These are phyloP conservation scores for Nothura maculosa DNA, from an alignment of 2,797 vertebrate species.

Conservation along the genomic window DNA sequence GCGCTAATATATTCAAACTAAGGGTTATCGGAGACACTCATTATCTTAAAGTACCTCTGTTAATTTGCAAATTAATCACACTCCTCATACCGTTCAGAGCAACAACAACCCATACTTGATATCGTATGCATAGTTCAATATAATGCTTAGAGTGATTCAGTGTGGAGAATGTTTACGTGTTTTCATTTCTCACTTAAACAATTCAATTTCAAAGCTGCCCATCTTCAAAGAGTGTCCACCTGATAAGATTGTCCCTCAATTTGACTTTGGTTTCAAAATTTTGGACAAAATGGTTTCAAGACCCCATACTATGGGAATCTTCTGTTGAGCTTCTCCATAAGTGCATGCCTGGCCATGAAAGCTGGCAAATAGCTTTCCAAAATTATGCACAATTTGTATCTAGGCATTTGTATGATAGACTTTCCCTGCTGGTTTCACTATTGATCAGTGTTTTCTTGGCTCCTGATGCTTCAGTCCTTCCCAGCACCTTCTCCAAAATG, in stretches of 20 bases:
- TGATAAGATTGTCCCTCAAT: neutral
- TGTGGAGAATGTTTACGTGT: neutral
- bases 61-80: slow-evolving; percentile 63
- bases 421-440: neutral
- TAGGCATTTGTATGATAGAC: neutral
- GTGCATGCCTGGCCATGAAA: neutral
- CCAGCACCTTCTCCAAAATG: fast-evolving
- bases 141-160: neutral
- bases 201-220: neutral
- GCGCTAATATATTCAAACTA: slow-evolving; percentile 51
- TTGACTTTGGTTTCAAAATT: neutral
- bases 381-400: neutral
- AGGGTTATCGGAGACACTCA: slow-evolving; percentile 56
- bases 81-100: slow-evolving; percentile 34
- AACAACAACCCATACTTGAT: neutral
- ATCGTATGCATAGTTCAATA: neutral
- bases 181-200: fast-evolving
- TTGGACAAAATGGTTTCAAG: neutral
- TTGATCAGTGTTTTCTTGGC: neutral
- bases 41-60: slow-evolving; percentile 53
- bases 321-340: neutral
- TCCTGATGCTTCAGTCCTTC: neutral
- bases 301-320: neutral
- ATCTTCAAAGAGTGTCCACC: neutral
- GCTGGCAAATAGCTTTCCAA: neutral